phyloP scores from a whole-genome alignment of 2,888 invertebrate genomes.

The Luperina testacea region DNA sequence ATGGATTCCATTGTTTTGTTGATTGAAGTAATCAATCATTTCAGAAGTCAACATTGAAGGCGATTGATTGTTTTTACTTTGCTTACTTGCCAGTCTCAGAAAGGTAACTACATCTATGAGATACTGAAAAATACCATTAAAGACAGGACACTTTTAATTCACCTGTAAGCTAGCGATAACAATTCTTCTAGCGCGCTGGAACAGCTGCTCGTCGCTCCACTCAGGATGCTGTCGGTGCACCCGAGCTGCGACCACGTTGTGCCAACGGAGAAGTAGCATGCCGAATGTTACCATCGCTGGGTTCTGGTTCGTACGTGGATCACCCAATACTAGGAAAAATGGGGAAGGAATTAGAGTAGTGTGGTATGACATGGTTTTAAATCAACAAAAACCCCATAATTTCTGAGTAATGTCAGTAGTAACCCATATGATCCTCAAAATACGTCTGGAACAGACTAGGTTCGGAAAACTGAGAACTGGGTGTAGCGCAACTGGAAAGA shows the following conservation, averaged over 20 bases:
- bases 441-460: neutral
- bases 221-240: constrained; percentile 94
- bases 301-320: constrained; percentile 99
- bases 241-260: constrained; percentile 96
- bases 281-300: constrained; percentile 98
- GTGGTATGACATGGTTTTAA: neutral
- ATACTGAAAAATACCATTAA: neutral
- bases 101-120: neutral
- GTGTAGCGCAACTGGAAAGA: neutral
- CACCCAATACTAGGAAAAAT: constrained; percentile 94
- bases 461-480: neutral
- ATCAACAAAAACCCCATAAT: neutral
- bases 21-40: neutral
- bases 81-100: neutral
- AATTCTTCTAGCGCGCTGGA: constrained; percentile 96
- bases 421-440: neutral
- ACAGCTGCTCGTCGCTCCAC: constrained; percentile 98
- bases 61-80: neutral
- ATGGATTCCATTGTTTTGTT: neutral
- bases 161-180: constrained; percentile 98
- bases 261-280: constrained; percentile 98
- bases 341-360: neutral
- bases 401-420: neutral
- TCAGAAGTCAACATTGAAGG: neutral
- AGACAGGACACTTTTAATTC: constrained; percentile 39